Evolutionary conservation across 1,140 invertebrate genomes (phyloP).

Genomic region (Drosophila subpulchrella): DNA sequence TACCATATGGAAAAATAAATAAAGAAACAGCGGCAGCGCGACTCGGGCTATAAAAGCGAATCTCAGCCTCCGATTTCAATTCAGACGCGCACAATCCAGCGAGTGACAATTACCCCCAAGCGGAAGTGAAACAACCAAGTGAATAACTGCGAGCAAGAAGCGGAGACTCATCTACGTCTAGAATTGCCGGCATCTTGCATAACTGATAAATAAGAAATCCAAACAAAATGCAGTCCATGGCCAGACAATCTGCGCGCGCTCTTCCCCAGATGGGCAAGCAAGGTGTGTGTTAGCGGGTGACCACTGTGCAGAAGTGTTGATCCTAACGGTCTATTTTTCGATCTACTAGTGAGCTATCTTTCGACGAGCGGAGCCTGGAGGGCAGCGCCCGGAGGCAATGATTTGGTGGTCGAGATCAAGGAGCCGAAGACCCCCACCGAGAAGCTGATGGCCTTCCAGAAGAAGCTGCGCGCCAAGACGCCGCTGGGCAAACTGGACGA

Average conservation of each 20-base stretch:
- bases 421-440: conserved; percentile 62
- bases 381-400: conserved; percentile 21
- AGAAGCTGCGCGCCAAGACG: conserved; percentile 88
- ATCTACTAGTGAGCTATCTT: conserved; percentile 53
- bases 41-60: conserved; percentile 29
- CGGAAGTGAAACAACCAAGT: conserved; percentile 1
- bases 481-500: conserved; percentile 88
- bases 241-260: conserved; percentile 60
- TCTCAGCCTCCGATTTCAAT: conserved; percentile 10
- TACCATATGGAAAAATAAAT: conserved; percentile 19
- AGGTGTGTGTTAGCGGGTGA: conserved; percentile 58
- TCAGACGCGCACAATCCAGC: conserved; percentile 16
- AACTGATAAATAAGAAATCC: conserved; percentile 13
- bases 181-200: conserved; percentile 39
- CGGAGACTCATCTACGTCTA: not conserved
- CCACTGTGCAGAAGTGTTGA: conserved; percentile 9
- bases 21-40: conserved; percentile 4
- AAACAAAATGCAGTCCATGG: conserved; percentile 70
- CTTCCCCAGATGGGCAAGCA: conserved; percentile 66
- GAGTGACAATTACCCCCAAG: conserved; percentile 13
- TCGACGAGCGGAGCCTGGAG: conserved; percentile 55
- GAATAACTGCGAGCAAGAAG: conserved; percentile 3
- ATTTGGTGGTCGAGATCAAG: conserved; percentile 62
- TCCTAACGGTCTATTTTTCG: conserved; percentile 13
- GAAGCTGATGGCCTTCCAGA: conserved; percentile 86